A percentile compares a stretch with the other conserved stretches of the same genome.
Evolutionary conservation across 2,888 invertebrate genomes (phyloP).

Genomic region (Entomobrya proxima): DNA sequence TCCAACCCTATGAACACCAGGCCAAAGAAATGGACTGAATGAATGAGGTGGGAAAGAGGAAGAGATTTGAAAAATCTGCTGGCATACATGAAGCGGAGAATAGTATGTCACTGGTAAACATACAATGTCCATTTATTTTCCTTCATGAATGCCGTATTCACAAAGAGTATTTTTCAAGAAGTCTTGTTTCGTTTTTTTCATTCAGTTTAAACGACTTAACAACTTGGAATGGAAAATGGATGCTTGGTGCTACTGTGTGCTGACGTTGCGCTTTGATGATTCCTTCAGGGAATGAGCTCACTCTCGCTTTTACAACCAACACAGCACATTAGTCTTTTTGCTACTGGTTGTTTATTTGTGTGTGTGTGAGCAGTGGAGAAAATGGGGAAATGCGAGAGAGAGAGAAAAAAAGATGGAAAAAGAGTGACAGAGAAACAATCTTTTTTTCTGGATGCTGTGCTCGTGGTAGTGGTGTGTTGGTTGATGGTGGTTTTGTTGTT

Average conservation of each 20-base stretch:
- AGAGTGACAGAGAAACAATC: neutral
- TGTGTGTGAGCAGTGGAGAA: neutral
- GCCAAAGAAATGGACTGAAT: neutral
- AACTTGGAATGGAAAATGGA: too few relatives aligned
- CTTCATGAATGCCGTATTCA: neutral
- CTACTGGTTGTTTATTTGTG: neutral
- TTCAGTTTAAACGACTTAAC: too few relatives aligned
- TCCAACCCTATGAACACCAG: neutral
- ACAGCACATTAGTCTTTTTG: too few relatives aligned
- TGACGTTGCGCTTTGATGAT: neutral
- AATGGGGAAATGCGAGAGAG: neutral
- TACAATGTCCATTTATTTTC: neutral
- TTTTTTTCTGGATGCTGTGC: neutral
- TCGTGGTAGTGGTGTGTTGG: neutral
- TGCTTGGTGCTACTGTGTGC: too few relatives aligned
- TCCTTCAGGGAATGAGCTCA: neutral
- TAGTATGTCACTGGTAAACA: conserved; percentile 25
- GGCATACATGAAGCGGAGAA: conserved; percentile 28
- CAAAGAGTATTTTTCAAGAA: neutral
- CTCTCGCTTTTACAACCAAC: neutral
- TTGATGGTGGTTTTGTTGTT: neutral
- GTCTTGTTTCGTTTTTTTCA: neutral
- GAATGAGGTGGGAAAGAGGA: conserved; percentile 35
- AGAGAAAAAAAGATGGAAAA: neutral
- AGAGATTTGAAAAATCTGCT: conserved; percentile 52